Percentiles rank a stretch among this genome's conserved stretches.
These are phyloP conservation scores for Oplegnathus fasciatus DNA, from an alignment of 2,113 vertebrate genomes.

Conservation along the genomic window DNA sequence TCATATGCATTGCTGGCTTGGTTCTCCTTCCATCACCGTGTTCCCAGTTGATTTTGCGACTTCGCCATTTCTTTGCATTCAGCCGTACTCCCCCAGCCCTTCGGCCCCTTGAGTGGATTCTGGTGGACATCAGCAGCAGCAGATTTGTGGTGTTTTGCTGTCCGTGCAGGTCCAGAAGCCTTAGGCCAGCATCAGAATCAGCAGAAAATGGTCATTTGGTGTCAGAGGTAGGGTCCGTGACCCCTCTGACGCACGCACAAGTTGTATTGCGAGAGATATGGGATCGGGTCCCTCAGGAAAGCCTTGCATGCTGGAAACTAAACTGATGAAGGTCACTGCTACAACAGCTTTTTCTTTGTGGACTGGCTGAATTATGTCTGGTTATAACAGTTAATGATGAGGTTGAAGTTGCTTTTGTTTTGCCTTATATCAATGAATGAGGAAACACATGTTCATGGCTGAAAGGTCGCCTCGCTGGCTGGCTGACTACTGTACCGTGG, in stretches of 20 bases:
- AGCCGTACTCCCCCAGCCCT: not conserved
- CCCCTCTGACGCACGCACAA: constrained; percentile 33
- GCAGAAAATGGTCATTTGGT: constrained; percentile 69
- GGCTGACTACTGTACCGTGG: constrained; percentile 23
- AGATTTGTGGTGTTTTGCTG: constrained; percentile 69
- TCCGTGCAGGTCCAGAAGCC: constrained; percentile 52
- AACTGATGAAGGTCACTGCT: not conserved
- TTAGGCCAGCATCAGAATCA: constrained; percentile 68
- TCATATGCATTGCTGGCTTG: constrained; percentile 11
- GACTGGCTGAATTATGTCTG: not conserved
- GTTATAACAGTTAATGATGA: not conserved
- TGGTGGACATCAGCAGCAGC: constrained; percentile 56
- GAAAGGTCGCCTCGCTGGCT: constrained; percentile 12
- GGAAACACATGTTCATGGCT: not conserved
- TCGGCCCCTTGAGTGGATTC: constrained; percentile 17
- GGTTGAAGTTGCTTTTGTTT: not conserved
- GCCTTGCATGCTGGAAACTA: constrained; percentile 13
- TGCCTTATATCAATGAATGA: not conserved
- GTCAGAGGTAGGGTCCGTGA: constrained; percentile 55
- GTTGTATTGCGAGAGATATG: constrained; percentile 6
- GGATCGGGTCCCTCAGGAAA: constrained; percentile 17
- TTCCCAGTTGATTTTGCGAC: constrained; percentile 28
- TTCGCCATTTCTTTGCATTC: constrained; percentile 44
- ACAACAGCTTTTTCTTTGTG: not conserved
- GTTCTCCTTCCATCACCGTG: constrained; percentile 17